Percentiles rank a stretch among this genome's conserved stretches.
phyloP scores from a whole-genome alignment of 2,797 vertebrate species.

The Mus caroli region DNA sequence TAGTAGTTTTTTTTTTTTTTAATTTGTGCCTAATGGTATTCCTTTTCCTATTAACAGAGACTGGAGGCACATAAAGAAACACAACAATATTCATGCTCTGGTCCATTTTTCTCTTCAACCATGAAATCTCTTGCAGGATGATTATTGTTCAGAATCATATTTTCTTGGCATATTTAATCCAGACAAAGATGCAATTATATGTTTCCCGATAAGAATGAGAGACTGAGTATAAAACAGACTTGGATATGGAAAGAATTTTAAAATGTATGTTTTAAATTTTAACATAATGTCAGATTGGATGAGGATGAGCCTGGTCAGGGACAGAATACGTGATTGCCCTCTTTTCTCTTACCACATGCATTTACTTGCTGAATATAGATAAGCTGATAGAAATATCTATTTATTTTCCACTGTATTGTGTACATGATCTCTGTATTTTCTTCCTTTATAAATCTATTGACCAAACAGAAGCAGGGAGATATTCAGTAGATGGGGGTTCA shows the following conservation, averaged over 20 bases:
- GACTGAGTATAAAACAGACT: neutral
- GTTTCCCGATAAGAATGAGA: slow-evolving; percentile 9
- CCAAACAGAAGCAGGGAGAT: rapidly evolving
- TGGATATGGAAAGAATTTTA: slow-evolving; percentile 15
- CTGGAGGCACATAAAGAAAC: neutral
- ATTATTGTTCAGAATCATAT: neutral
- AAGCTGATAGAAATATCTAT: neutral
- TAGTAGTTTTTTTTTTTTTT: neutral
- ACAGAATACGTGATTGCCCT: neutral
- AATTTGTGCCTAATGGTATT: neutral
- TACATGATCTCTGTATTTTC: neutral
- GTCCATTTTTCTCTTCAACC: neutral
- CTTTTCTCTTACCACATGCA: neutral
- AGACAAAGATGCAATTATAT: neutral
- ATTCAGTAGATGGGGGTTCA: neutral
- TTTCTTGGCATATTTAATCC: slow-evolving; percentile 56
- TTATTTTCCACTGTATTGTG: neutral
- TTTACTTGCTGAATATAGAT: slow-evolving; percentile 35
- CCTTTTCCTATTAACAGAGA: neutral
- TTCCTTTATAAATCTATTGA: neutral
- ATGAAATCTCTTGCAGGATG: neutral
- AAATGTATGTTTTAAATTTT: slow-evolving; percentile 43
- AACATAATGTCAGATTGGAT: neutral
- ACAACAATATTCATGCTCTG: neutral
- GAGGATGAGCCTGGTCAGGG: neutral